Evolutionary conservation across 1,140 invertebrate species (phyloP).

Genomic region (Cryptotermes secundus): DNA sequence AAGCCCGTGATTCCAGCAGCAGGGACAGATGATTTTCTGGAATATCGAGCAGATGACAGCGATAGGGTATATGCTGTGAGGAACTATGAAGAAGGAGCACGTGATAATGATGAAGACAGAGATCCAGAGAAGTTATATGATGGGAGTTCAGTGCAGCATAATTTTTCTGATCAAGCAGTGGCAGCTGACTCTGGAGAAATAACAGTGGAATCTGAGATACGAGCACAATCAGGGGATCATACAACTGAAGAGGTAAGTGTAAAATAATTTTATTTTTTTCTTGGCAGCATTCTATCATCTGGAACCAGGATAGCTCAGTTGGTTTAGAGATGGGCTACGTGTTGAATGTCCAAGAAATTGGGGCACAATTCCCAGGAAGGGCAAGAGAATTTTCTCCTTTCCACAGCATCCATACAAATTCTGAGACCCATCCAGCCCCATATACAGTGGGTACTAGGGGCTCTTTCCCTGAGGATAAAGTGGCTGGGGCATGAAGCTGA

Average conservation of each 20-base stretch:
- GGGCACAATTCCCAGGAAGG: too few species aligned
- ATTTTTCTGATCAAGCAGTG: background rate
- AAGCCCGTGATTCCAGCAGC: background rate
- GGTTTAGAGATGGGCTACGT: too few species aligned
- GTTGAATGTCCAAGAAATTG: too few species aligned
- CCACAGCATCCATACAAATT: too few species aligned
- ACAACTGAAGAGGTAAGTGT: background rate
- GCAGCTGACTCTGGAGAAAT: background rate
- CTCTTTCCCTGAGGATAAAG: too few species aligned
- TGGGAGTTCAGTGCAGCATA: background rate
- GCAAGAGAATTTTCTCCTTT: too few species aligned
- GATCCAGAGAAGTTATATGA: background rate
- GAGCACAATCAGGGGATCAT: background rate
- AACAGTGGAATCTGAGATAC: background rate
- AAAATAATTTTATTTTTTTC: too few species aligned
- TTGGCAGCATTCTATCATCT: too few species aligned
- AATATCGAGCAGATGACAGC: conserved; percentile 34
- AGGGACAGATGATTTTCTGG: background rate
- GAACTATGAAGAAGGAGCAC: background rate
- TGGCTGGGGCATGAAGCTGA: too few species aligned
- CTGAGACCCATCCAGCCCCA: too few species aligned
- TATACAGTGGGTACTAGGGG: too few species aligned
- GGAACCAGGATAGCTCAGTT: too few species aligned
- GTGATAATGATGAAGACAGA: background rate
- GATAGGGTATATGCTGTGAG: conserved; percentile 29